Base-by-base conservation (phyloP, 2,113 vertebrate genomes). In the Heterochromis multidens region DNA sequence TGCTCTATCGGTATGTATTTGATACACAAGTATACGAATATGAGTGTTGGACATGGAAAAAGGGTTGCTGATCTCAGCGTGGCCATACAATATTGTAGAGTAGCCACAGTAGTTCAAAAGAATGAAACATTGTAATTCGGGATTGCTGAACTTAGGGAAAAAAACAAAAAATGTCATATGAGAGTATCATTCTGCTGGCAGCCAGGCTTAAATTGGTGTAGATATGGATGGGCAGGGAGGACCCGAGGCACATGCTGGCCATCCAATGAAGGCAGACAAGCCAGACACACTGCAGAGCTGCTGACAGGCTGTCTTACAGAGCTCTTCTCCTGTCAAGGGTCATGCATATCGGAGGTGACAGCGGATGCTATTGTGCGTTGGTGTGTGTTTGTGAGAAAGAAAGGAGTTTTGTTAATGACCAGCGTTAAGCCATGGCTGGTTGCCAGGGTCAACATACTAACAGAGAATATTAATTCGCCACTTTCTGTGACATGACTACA, bases 161-260 rank as follows among this genome's bases (percentile, higher is more conserved):
- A 80, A 81, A 65, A 16, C 8, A 63, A 37, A 40, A 40, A 65
- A 76, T 67, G 91, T 88, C 93, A 94, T 59, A 89, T 77, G 76
- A 86, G 85, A 90, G 89, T 81, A 77, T 84, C 78, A 60, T 77
- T 86, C 58, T 80, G 80, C 88, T 79, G 72, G 85, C 84, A 85
- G 77, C 40, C 19, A 17, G 72, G 65, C 77, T 89, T 84, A 94
- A 95, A 94, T 92, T 93, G 86, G 80, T 82, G 87, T 63, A 79
- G 83, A 91, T 90, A 83, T 77, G 80, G 90, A 91, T 33, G 85
- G 81, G 89, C 87, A 89, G 87, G 81, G 77, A 80, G 89, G 92
- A 94, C 90, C 93, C 82, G 63, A 90, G 92, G 90, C 93, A 90
- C 93, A 92, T 92, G 95, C 77, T 91, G 91, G 87, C 90, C 93